Evolutionary conservation across 2,888 invertebrate species (phyloP), one percentile per base, ranked within the genome.

Genomic region (Mallateleia sp.): DNA sequence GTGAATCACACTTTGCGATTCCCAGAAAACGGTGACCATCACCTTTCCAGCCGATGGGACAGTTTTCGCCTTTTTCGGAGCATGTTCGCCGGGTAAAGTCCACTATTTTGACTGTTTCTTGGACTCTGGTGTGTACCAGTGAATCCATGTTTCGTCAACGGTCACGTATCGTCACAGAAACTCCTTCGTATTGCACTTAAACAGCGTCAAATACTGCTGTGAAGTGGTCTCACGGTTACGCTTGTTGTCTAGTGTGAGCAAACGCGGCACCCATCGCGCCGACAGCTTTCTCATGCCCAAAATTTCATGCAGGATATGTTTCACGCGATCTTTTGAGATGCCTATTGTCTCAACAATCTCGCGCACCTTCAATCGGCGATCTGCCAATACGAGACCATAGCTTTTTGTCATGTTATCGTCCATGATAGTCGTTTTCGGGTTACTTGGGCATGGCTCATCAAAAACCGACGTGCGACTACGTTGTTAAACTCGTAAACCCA

Each of bases 121-220:
- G 50, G 88, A 88, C 64, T 94, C 93, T 77, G 93, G 92, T 38
- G 91, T 93, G 87, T 90, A 92, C 69, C 91, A 86, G 72, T 93
- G 91, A 60, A 94, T 89, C 93, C 93, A 94, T 74, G 93, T 94
- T 93, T 95, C 93, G 90, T 94, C 94, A 3, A 64, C 32, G 45
- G 64, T 62, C 9, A 75, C 60, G 38, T 18, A 34, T 18, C n/a
- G 22, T 22, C 22, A 32, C 24, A 50, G 42, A 74, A 75, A 62
- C 22, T 60, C 60, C 58, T 58, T 64, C 66, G 50, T 32, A 50
- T 62, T 62, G 38, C 42, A 22, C 66, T 42, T 64, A 64, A 42
- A 64, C 42, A 64, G 47, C 24, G 42, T 28, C 62, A 62, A 62
- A 62, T 42, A 60, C 18, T 60, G 60, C 56, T 56, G 24, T 56